Evolutionary conservation across 1,140 invertebrate genomes (phyloP).

Genomic region (Aleiodes sp.): DNA sequence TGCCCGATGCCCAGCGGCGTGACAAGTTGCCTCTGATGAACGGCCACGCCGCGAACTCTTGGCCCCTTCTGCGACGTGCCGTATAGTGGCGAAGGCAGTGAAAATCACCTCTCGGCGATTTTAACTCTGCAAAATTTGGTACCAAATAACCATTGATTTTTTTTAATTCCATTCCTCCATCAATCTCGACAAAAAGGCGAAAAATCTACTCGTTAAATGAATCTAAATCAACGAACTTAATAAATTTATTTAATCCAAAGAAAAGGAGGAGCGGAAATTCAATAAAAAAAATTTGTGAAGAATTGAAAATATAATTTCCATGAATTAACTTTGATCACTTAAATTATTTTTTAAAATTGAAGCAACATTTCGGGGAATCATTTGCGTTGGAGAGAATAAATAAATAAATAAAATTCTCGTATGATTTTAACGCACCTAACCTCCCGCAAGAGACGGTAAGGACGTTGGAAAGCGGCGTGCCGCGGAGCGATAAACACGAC

Average conservation of each 20-base stretch:
- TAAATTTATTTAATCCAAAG: background rate
- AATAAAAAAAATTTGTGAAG: too few relatives aligned
- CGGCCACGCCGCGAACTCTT: constrained; percentile 63
- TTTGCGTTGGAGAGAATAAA: background rate
- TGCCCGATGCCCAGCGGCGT: constrained; percentile 66
- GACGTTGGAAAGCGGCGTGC: constrained; percentile 42
- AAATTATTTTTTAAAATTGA: background rate
- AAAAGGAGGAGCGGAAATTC: too few relatives aligned
- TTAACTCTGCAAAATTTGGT: background rate
- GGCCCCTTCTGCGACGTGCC: constrained; percentile 51
- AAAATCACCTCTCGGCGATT: constrained; percentile 9
- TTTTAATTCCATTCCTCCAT: background rate
- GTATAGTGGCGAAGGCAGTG: constrained; percentile 34
- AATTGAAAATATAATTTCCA: background rate
- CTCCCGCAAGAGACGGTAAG: constrained; percentile 54
- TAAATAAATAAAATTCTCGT: constrained; percentile 51
- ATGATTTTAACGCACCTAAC: constrained; percentile 62
- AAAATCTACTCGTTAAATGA: background rate
- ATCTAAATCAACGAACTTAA: background rate
- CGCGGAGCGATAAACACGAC: constrained; percentile 61
- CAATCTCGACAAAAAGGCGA: background rate
- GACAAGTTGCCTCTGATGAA: constrained; percentile 68
- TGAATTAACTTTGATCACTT: background rate
- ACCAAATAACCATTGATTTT: constrained; percentile 14
- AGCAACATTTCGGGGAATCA: constrained; percentile 2